Evolutionary conservation across 2,888 invertebrate genomes (phyloP), one percentile per base, ranked within the genome.

Genomic region (Seira musarum): DNA sequence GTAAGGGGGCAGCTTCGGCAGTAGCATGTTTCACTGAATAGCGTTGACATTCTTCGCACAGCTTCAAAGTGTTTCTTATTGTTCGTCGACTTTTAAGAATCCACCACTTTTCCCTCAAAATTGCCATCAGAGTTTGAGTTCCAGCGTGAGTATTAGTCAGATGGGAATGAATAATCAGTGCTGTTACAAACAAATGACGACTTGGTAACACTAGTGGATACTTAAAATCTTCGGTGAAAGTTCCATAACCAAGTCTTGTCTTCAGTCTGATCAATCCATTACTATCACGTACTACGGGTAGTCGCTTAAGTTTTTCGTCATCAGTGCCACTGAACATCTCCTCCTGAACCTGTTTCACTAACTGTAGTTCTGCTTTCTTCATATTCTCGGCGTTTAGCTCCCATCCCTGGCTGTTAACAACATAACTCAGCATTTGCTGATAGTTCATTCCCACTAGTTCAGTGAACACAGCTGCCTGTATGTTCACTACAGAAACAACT

Each of bases 41-140:
- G 2, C 66, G 6, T 21, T 22, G 1, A 19, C 74, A 74, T 1
- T 13, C 0, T n/a, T 17, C 1, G n/a, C 76, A 76, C 1, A 2
- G 1, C 13, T 2, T 0, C 2, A 76, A 8, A 1, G 69, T 40
- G 0, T 19, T 21, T 8, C 49, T 2, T 1, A 69, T 25, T 1
- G 25, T 76, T 6, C 17, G 19, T n/a, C 69, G 17, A 0, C 46
- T 19, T 10, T 64, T 5, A 10, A 49, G n/a, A 24, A 73, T 64
- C 72, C 72, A 73, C 10, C n/a, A 71, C 13, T 40, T 30, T 21
- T 65, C 57, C n/a, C 67, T 10, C 19, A 67, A 21, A 0, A 2
- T 6, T 2, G 35, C 15, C 61, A 68, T n/a, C 24, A 74, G 17
- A 2, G n/a, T 17, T 2, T 30, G 19, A 5, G 19, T 21, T 1